These are phyloP conservation scores for Aplysina aerophoba DNA, from an alignment of 37 sponge, comb jelly and placozoan species.

Conservation along the genomic window DNA sequence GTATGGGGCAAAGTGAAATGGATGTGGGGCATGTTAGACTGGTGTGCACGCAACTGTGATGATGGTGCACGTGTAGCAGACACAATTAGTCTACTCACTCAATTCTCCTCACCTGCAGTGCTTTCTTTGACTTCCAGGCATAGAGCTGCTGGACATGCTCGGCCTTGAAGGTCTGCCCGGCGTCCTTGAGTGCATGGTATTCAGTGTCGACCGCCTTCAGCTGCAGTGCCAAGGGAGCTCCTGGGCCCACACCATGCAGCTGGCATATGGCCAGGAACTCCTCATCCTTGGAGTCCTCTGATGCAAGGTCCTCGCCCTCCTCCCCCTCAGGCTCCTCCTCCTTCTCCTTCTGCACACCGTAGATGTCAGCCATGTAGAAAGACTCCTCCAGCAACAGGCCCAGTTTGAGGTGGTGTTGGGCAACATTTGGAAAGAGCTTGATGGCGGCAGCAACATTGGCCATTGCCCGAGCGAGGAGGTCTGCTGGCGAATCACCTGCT, in stretches of 20 bases:
- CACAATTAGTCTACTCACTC: neutral
- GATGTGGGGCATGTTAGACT: neutral
- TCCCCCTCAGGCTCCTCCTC: slow-evolving; percentile 33
- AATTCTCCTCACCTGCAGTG: slow-evolving; percentile 52
- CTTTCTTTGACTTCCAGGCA: slow-evolving; percentile 94
- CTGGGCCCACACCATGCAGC: slow-evolving; percentile 78
- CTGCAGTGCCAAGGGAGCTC: slow-evolving; percentile 80
- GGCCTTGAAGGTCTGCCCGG: slow-evolving; percentile 81
- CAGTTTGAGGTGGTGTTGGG: slow-evolving; percentile 71
- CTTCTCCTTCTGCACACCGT: slow-evolving; percentile 69
- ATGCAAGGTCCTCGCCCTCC: slow-evolving; percentile 58
- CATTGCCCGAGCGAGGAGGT: neutral
- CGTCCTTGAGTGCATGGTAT: slow-evolving; percentile 84
- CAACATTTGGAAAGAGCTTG: slow-evolving; percentile 51
- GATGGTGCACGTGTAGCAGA: neutral
- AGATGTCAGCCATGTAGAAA: slow-evolving; percentile 80
- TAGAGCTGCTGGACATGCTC: slow-evolving; percentile 93
- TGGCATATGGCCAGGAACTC: slow-evolving; percentile 94
- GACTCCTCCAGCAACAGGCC: slow-evolving; percentile 91
- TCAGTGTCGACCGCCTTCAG: slow-evolving; percentile 95
- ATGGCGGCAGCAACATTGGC: slow-evolving; percentile 74
- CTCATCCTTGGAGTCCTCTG: slow-evolving; percentile 84
- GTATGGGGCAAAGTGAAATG: neutral
- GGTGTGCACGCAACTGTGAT: neutral
- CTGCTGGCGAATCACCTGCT: neutral